Evolutionary conservation across 2,113 vertebrate genomes (phyloP), one percentile per base, ranked within the genome.

Genomic region (Ailuropoda melanoleuca): DNA sequence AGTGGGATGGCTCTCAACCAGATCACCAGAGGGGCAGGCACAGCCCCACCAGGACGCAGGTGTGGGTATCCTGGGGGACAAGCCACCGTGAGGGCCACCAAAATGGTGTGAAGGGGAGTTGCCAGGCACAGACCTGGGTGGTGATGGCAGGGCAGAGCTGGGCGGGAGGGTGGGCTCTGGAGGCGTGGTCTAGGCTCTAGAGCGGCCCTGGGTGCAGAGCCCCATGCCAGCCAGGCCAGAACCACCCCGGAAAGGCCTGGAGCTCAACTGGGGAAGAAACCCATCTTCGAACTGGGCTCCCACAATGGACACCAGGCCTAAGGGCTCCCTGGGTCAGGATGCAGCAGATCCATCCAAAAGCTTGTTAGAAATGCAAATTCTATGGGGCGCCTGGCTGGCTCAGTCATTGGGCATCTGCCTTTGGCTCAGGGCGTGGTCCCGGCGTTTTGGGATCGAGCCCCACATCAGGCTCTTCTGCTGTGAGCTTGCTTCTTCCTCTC

Each of bases 1-100:
- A 48, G 26, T 0, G 2, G 56, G 13, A 8, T 0, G 11, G 62
- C 56, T 26, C 56, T 70, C 70, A 9, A 2, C 39, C 1, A 24
- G 83, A 13, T 12, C 4, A 29, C 31, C 58, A 46, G 55, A 34
- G n/a, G 77, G 14, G 24, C 37, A 1, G 50, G 60, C 34, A 1
- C 19, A 15, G 26, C 34, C 37, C 64, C 34, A 10, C 18, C 15
- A 48, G 39, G 43, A 58, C n/a, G 15, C 6, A 37, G 39, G 56
- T 15, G 17, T 37, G 21, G 37, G 43, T 21, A 53, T 10, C 64
- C 75, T 8, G 17, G 75, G 13, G 24, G 43, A 77, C 24, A 4
- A 58, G 50, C 2, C 14, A 15, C 83, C 15, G 1, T 10, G 55
- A 85, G 60, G 75, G 72, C 26, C 62, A 66, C 62, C 46, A 43